These are phyloP conservation scores for Astyanax mexicanus DNA, from an alignment of 2,797 vertebrate genomes.

Conservation along the genomic window DNA sequence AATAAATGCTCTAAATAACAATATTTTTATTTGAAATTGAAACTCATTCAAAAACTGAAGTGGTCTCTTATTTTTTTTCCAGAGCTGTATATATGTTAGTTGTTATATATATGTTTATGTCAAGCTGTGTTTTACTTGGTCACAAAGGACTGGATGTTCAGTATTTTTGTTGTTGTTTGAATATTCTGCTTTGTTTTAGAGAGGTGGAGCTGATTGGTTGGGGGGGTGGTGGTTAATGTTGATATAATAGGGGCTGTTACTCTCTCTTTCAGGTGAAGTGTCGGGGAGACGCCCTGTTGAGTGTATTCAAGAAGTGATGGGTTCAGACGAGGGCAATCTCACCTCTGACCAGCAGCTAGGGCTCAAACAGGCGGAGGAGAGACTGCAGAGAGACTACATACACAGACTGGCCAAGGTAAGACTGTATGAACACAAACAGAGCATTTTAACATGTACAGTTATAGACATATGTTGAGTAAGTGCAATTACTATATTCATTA, in stretches of 20 bases:
- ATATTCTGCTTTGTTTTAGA: too few species aligned
- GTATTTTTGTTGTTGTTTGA: too few species aligned
- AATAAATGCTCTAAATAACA: too few species aligned
- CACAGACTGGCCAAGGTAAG: slow-evolving; percentile 91
- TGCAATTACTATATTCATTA: too few species aligned
- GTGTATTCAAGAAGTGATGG: slow-evolving; percentile 53
- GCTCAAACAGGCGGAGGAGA: slow-evolving; percentile 96
- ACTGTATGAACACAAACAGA: not conserved
- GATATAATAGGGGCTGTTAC: not conserved
- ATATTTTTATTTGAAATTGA: too few species aligned
- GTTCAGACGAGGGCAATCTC: slow-evolving; percentile 80
- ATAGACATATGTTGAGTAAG: too few species aligned
- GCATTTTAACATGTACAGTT: too few species aligned
- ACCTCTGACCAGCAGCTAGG: slow-evolving; percentile 93
- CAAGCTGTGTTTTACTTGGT: not conserved
- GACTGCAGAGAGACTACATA: slow-evolving; percentile 95
- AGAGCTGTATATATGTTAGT: too few species aligned
- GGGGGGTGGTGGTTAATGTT: not conserved
- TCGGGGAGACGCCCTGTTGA: slow-evolving; percentile 53
- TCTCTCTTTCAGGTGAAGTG: slow-evolving; percentile 61
- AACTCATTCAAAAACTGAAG: too few species aligned
- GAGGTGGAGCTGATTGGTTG: not conserved
- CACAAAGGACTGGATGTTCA: too few species aligned
- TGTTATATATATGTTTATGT: too few species aligned
- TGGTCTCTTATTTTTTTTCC: too few species aligned